A percentile compares a stretch with the other conserved stretches of the same genome.
These are phyloP conservation scores for Callimorpha dominula DNA, from an alignment of 2,888 invertebrate genomes.

Conservation along the genomic window DNA sequence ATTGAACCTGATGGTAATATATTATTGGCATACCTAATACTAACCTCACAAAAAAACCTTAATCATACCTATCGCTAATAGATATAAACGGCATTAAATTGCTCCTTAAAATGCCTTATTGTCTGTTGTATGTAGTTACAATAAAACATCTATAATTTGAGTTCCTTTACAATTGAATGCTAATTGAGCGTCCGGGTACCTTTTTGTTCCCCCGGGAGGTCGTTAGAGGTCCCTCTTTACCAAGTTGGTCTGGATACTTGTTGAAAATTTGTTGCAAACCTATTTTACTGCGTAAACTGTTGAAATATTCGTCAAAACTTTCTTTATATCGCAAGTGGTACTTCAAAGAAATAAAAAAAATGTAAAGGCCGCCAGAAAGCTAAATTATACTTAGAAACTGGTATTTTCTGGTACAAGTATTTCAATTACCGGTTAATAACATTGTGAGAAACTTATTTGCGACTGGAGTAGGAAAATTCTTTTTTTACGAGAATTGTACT, in stretches of 20 bases:
- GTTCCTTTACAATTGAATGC: conserved; percentile 36
- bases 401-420: neutral
- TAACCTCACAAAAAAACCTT: neutral
- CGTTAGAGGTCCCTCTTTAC: conserved; percentile 14
- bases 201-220: conserved; percentile 38
- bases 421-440: neutral
- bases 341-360: neutral
- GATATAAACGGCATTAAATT: conserved; percentile 10
- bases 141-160: conserved; percentile 33
- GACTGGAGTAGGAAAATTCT: too few species aligned
- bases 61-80: conserved; percentile 6
- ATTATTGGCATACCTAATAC: too few species aligned
- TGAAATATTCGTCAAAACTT: neutral
- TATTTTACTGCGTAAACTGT: conserved; percentile 1
- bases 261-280: conserved; percentile 13
- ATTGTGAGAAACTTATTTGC: too few species aligned
- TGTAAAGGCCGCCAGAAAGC: too few species aligned
- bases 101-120: conserved; percentile 7
- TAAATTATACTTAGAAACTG: neutral
- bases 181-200: conserved; percentile 41
- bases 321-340: neutral
- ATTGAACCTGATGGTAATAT: too few species aligned
- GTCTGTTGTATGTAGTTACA: conserved; percentile 16
- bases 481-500: too few species aligned
- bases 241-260: conserved; percentile 8